These are phyloP conservation scores for Eutolmus rufibarbis DNA, from an alignment of 2,888 invertebrate genomes.

Conservation along the genomic window DNA sequence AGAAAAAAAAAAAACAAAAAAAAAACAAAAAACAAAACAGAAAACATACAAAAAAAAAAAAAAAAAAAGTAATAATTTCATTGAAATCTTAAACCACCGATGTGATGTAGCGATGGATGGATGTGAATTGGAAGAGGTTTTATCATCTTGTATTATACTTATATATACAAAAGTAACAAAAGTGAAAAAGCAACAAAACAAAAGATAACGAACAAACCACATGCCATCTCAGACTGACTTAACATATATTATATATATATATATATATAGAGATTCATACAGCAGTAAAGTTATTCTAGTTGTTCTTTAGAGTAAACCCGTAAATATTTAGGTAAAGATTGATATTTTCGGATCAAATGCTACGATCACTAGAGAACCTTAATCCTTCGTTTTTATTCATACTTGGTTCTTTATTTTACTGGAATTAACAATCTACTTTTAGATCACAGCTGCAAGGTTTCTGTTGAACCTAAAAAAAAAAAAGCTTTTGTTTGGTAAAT, in stretches of 20 bases:
- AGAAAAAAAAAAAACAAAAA: constrained; percentile 38
- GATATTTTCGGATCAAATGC: constrained; percentile 30
- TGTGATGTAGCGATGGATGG: constrained; percentile 54
- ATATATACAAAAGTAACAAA: constrained; percentile 30
- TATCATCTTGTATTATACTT: constrained; percentile 31
- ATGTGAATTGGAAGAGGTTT: constrained; percentile 11
- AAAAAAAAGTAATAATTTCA: constrained; percentile 51
- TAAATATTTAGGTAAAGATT: constrained; percentile 23
- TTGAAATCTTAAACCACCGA: constrained; percentile 59
- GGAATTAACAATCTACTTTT: constrained; percentile 15
- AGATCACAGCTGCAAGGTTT: constrained; percentile 21
- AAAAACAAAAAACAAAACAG: constrained; percentile 49
- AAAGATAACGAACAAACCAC: constrained; percentile 20
- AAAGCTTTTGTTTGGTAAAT: not conserved
- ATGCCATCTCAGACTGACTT: constrained; percentile 37
- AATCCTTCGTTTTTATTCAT: not conserved
- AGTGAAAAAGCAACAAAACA: not conserved
- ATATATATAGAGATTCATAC: constrained; percentile 16
- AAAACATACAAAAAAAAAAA: constrained; percentile 51
- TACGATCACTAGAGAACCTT: constrained; percentile 28
- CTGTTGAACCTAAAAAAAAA: not conserved
- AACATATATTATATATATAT: not conserved
- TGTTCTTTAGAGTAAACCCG: constrained; percentile 22
- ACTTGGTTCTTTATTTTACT: not conserved
- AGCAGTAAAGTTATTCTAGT: constrained; percentile 34